phyloP scores from a whole-genome alignment of 2,113 vertebrate genomes.

The Prionailurus bengalensis region DNA sequence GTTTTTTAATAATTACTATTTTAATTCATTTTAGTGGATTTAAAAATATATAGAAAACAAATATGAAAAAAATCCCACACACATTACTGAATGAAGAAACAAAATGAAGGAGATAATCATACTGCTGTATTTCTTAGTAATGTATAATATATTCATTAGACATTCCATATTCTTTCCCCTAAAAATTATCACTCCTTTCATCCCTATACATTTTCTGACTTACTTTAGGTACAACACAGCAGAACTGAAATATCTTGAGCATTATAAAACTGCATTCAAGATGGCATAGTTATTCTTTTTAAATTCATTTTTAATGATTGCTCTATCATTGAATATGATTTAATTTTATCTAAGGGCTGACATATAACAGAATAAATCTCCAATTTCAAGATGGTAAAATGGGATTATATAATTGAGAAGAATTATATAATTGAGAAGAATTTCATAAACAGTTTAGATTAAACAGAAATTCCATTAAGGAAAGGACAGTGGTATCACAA shows the following conservation, averaged over 20 bases:
- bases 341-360: conserved; percentile 35
- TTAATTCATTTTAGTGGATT: not conserved
- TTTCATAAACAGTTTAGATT: conserved; percentile 41
- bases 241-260: not conserved
- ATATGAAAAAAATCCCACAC: not conserved
- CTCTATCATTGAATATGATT: not conserved
- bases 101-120: not conserved
- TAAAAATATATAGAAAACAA: not conserved
- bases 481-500: not conserved
- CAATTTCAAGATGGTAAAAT: conserved; percentile 37
- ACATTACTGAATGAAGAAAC: not conserved
- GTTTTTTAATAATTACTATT: not conserved
- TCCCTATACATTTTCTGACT: not conserved
- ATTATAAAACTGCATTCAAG: not conserved
- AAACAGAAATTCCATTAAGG: conserved; percentile 29
- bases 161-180: not conserved
- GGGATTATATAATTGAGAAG: conserved; percentile 20
- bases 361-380: conserved; percentile 53
- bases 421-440: conserved; percentile 51
- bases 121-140: not conserved
- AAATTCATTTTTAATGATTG: conserved; percentile 55
- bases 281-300: not conserved
- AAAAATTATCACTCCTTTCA: not conserved
- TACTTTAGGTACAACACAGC: not conserved
- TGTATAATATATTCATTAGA: not conserved